Evolutionary conservation across 2,797 vertebrate genomes (phyloP).

Genomic region (Enteromius trimaculatus): DNA sequence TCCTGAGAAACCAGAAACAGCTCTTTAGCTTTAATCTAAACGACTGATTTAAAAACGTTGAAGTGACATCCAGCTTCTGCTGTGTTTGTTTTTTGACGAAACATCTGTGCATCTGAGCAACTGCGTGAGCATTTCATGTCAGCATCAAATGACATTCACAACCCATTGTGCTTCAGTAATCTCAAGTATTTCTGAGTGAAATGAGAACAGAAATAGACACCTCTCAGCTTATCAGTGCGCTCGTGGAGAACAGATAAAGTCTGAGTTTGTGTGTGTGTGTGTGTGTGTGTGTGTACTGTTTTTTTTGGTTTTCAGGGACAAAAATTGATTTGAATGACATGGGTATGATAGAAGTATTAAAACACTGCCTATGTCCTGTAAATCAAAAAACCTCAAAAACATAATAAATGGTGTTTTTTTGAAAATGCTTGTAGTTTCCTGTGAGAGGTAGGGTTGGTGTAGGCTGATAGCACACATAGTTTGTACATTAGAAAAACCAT

Average conservation of each 20-base stretch:
- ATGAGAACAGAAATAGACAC: not conserved
- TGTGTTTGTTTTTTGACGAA: not conserved
- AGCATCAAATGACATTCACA: not conserved
- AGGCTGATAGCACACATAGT: too few species aligned
- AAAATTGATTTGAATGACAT: too few species aligned
- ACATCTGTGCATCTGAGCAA: not conserved
- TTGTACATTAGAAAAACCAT: too few species aligned
- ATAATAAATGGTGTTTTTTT: too few species aligned
- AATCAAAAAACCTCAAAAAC: too few species aligned
- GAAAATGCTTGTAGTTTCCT: too few species aligned
- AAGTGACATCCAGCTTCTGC: not conserved
- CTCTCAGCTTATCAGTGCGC: not conserved
- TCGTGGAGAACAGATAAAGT: not conserved
- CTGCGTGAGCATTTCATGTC: not conserved
- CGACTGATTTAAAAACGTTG: not conserved
- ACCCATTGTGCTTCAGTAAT: not conserved
- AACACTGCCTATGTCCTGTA: too few species aligned
- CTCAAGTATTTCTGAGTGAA: not conserved
- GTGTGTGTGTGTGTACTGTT: not conserved
- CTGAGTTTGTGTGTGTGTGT: not conserved
- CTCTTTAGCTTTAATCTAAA: not conserved
- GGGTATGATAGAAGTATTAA: too few species aligned
- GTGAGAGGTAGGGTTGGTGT: too few species aligned
- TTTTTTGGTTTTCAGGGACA: too few species aligned
- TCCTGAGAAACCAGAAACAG: conserved; percentile 74